Evolutionary conservation across 2,888 invertebrate species (phyloP).

Genomic region (Rhopalosiphum nymphaeae): DNA sequence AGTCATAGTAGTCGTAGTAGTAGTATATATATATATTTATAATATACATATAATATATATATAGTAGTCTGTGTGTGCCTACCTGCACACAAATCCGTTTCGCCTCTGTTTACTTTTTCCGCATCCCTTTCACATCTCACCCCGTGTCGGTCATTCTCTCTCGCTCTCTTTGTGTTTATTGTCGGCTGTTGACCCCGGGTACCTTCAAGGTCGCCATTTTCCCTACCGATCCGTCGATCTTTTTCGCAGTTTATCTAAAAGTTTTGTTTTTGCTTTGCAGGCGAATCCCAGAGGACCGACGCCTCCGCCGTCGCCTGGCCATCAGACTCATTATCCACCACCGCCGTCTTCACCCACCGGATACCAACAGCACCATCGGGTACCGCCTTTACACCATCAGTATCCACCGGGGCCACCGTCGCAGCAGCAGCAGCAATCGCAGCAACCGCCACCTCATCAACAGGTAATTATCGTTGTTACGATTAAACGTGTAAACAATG

Average conservation of each 20-base stretch:
- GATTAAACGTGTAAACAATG: slow-evolving; percentile 40
- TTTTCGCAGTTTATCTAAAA: slow-evolving; percentile 20
- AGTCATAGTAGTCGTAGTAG: neutral
- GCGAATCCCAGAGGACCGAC: slow-evolving; percentile 64
- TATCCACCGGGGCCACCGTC: slow-evolving; percentile 61
- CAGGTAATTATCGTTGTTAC: slow-evolving; percentile 55
- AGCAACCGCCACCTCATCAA: slow-evolving; percentile 64
- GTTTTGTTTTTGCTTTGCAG: slow-evolving; percentile 30
- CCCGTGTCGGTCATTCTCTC: neutral
- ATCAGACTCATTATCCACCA: slow-evolving; percentile 66
- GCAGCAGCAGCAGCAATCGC: slow-evolving; percentile 63
- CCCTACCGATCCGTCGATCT: slow-evolving; percentile 15
- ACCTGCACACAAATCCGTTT: slow-evolving; percentile 60
- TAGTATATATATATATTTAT: neutral
- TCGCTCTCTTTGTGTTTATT: slow-evolving; percentile 35
- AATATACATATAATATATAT: slow-evolving; percentile 10
- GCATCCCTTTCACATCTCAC: slow-evolving; percentile 5
- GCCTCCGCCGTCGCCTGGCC: slow-evolving; percentile 65
- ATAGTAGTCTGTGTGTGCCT: slow-evolving; percentile 16
- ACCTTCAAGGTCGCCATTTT: slow-evolving; percentile 53
- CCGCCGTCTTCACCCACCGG: slow-evolving; percentile 66
- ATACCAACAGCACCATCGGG: slow-evolving; percentile 66
- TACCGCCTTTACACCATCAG: slow-evolving; percentile 63
- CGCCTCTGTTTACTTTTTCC: slow-evolving; percentile 46
- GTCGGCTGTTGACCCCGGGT: slow-evolving; percentile 55